Evolutionary conservation across 2,888 invertebrate genomes (phyloP), one percentile per base, ranked within the genome.

Genomic region (Mylabris sibirica): DNA sequence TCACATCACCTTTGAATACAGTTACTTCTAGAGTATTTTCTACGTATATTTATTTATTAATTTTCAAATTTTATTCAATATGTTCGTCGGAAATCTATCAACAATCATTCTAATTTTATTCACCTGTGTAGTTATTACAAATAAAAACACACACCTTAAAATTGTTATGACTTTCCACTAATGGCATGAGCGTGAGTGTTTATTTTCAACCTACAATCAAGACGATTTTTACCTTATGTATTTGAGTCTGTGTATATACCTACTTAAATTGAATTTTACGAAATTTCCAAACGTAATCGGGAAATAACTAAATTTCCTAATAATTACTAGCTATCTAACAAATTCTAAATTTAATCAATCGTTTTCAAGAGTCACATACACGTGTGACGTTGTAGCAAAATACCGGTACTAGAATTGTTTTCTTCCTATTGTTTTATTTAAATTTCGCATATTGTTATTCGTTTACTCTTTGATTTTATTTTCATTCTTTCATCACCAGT

Each of bases 101-200:
- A 11, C 35, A 35, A 12, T 12, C 35, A 11, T 11, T 35, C 3
- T 35, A 35, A 30, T 30, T 30, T 35, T 34, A 49, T 64, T 64
- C 66, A 65, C 63, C 68, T 69, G 65, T 44, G 63, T 44, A 53
- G 9, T 22, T 53, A 20, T 11, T 22, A 53, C 11, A 53, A 57
- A 69, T 17, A 30, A 30, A 30, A 30, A 59, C 14, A 57, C 64
- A 69, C 69, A 61, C 69, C 69, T 69, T 69, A 60, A 69, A 69
- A 66, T 66, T 59, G 59, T 65, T 63, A 5, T 61, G 35, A 66
- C 69, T 65, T 67, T 69, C 69, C 69, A 64, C 61, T 61, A 63
- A 41, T 41, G 62, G 66, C n/a, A 24, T 24, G 63, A 44, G 64
- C 64, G 69, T 64, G 69, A 64, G 69, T 59, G 69, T 69, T 57